A percentile compares a stretch with the other conserved stretches of the same genome.
These are phyloP conservation scores for Nomada lathburiana DNA, from an alignment of 2,888 invertebrate species.

Conservation along the genomic window DNA sequence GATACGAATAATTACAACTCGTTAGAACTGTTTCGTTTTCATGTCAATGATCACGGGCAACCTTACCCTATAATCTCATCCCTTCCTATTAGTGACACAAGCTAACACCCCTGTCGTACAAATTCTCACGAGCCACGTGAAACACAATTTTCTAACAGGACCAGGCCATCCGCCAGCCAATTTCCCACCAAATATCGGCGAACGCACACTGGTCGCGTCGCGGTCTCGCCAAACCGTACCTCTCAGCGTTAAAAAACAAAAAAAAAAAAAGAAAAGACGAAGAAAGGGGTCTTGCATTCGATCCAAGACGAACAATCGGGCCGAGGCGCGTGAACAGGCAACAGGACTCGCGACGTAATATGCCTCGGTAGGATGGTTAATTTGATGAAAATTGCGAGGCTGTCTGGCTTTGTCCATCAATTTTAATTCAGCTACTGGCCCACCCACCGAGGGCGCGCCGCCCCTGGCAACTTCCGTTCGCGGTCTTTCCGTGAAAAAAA, in stretches of 20 bases:
- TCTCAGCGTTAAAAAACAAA: not conserved
- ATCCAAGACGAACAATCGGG: slow-evolving; percentile 34
- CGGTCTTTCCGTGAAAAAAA: slow-evolving; percentile 70
- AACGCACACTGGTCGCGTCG: slow-evolving; percentile 6
- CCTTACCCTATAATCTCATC: too few species aligned
- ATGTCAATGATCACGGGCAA: not conserved
- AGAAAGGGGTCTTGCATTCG: slow-evolving; percentile 1
- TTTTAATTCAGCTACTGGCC: slow-evolving; percentile 70
- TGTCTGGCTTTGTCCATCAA: slow-evolving; percentile 70
- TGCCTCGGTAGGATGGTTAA: slow-evolving; percentile 54
- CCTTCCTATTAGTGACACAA: too few species aligned
- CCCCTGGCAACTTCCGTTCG: slow-evolving; percentile 70
- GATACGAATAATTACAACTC: slow-evolving; percentile 78
- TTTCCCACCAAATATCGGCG: not conserved
- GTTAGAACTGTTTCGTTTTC: slow-evolving; percentile 50
- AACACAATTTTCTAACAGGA: not conserved
- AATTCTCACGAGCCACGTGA: too few species aligned
- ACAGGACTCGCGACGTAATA: slow-evolving; percentile 52
- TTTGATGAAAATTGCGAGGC: slow-evolving; percentile 71
- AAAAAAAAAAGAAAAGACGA: not conserved
- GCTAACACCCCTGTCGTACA: too few species aligned
- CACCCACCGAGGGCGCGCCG: slow-evolving; percentile 73
- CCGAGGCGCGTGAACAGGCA: slow-evolving; percentile 35
- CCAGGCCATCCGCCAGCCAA: slow-evolving; percentile 27
- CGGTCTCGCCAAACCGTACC: not conserved